These are phyloP conservation scores for Numenius phaeopus DNA, from an alignment of 2,797 vertebrate genomes.

Conservation along the genomic window DNA sequence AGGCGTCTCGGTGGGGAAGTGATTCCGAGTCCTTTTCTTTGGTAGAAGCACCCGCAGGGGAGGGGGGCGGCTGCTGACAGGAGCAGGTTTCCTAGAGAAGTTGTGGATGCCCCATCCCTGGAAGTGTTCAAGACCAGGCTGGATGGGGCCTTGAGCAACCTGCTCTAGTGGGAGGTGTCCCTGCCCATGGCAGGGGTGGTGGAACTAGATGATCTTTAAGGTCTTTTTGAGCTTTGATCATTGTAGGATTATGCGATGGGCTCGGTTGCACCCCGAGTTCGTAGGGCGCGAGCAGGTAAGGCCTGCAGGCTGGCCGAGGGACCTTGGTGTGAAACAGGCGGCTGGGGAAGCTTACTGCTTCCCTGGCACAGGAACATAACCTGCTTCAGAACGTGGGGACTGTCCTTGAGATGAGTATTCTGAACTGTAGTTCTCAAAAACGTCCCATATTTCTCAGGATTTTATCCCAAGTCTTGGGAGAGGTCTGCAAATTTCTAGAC, in stretches of 20 bases:
- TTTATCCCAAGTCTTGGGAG: accelerated
- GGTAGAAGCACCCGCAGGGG: accelerated
- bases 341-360: too few species aligned
- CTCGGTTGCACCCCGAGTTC: too few species aligned
- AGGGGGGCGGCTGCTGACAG: accelerated
- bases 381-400: accelerated
- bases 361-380: accelerated
- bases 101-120: not conserved
- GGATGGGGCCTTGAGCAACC: not conserved
- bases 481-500: not conserved
- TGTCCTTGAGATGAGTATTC: accelerated
- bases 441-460: accelerated
- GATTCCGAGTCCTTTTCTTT: accelerated
- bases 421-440: accelerated
- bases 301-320: not conserved
- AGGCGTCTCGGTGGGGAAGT: accelerated
- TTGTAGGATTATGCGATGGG: accelerated
- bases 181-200: not conserved
- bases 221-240: not conserved
- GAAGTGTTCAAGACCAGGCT: not conserved
- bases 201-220: not conserved
- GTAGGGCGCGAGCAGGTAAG: not conserved
- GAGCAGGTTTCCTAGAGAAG: not conserved
- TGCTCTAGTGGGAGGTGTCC: not conserved
- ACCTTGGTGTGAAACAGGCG: not conserved